These are phyloP conservation scores for Delichon dasypus DNA, from an alignment of 2,797 vertebrate genomes.

Conservation along the genomic window DNA sequence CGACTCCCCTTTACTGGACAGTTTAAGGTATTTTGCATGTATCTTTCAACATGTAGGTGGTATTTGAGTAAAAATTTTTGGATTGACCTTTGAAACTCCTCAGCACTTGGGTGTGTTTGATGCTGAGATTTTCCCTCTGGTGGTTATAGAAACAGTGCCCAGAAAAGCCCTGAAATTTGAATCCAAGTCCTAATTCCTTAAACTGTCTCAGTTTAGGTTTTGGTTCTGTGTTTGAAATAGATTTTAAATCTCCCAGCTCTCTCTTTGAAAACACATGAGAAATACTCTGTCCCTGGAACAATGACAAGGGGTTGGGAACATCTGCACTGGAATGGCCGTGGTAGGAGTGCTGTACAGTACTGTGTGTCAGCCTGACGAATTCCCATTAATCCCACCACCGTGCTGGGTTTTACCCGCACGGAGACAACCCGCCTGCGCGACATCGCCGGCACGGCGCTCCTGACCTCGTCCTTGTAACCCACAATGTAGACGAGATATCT, in stretches of 20 bases:
- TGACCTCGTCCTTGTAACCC: constrained; percentile 52
- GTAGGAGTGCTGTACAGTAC: background rate
- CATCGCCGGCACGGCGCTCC: background rate
- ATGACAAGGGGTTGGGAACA: background rate
- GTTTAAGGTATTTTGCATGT: background rate
- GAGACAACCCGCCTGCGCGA: background rate
- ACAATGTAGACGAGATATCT: constrained; percentile 68
- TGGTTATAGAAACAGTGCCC: background rate
- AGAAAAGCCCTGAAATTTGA: background rate
- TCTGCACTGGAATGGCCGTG: background rate
- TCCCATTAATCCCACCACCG: constrained; percentile 5
- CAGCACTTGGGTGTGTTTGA: background rate
- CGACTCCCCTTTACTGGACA: background rate
- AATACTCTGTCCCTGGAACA: background rate
- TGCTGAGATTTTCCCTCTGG: background rate
- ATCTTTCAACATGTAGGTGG: background rate
- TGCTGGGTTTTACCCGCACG: background rate
- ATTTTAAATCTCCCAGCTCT: background rate
- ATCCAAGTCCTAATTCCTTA: background rate
- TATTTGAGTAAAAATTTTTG: background rate
- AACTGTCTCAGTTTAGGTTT: background rate
- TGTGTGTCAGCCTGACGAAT: constrained; percentile 4
- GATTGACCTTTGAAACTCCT: background rate
- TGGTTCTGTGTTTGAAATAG: background rate
- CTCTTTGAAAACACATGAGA: background rate